Base-by-base conservation (phyloP, 2,113 vertebrate genomes). In the Larimichthys polyactis region DNA sequence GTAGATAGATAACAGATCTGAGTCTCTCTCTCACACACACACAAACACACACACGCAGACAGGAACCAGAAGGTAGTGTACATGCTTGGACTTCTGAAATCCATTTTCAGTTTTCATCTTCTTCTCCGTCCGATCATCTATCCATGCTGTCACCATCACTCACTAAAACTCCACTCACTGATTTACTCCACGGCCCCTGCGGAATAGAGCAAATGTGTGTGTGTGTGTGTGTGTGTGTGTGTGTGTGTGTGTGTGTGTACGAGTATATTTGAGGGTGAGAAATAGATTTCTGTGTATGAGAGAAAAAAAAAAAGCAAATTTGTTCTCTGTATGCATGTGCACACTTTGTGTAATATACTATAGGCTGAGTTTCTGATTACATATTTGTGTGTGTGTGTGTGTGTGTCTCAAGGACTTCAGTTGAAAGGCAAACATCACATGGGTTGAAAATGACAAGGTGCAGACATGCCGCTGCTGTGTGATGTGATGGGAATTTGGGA, bases 101-200 rank as follows among this genome's bases (percentile, higher is more conserved):
- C 79, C 70, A 90, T 92, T 93, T 92, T 87, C 78, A n/a, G 81
- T 87, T 91, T 90, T 91, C 89, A 92, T 92, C 86, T 91, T 82
- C 89, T 80, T 67, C 75, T 84, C 78, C 67, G 77, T 86, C 85
- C 87, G 68, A 66, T 90, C 87, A 90, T 91, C 87, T 79, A 87
- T 92, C 92, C 64, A 60, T 87, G 78, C 90, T 92, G 91, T 90
- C 90, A 90, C 78, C 88, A 88, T 81, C 86, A 78, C 76, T 93
- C 88, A 89, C 60, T 6, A 36, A 82, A 62, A 83, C 88, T 86
- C 88, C 70, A 77, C 79, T 90, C 84, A 75, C 72, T 87, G 89
- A 87, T 91, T 86, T 85, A 87, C 73, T 88, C 69, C 62, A 74
- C 71, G 40, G 54, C 19, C 73, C 79, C 86, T 1, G 27, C 19